Conservation (phyloP, 2,888 invertebrate genomes). For the Yponomeuta cagnagella region DNA sequence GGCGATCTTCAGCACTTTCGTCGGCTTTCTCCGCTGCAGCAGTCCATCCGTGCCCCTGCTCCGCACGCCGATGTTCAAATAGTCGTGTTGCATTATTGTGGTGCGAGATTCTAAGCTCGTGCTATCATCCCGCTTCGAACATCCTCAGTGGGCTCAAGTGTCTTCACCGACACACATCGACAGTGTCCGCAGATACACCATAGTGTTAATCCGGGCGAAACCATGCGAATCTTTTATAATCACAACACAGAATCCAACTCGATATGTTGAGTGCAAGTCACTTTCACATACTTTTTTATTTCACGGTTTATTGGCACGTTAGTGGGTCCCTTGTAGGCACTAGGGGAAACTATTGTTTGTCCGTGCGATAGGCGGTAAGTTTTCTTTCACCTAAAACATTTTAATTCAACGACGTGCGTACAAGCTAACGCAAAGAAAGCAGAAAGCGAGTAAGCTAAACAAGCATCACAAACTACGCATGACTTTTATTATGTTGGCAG, state of each 20-base stretch:
- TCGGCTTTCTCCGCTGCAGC: slow-evolving; percentile 62
- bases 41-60: slow-evolving; percentile 40
- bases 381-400: slow-evolving; percentile 53
- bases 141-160: slow-evolving; percentile 54
- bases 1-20: slow-evolving; percentile 70
- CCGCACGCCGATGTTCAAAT: slow-evolving; percentile 32
- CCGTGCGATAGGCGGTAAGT: slow-evolving; percentile 41
- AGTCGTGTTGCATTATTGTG: slow-evolving; percentile 73
- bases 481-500: slow-evolving; percentile 43
- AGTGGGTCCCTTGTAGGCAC: slow-evolving; percentile 27
- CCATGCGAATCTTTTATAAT: slow-evolving; percentile 54
- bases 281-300: slow-evolving; percentile 57
- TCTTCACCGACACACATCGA: slow-evolving; percentile 43
- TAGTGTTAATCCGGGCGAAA: slow-evolving; percentile 43
- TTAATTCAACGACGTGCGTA: slow-evolving; percentile 57
- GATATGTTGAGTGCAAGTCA: slow-evolving; percentile 39
- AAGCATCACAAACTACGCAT: slow-evolving; percentile 41
- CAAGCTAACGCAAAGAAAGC: slow-evolving; percentile 63
- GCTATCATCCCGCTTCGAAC: slow-evolving; percentile 63
- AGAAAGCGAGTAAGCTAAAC: slow-evolving; percentile 52
- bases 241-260: slow-evolving; percentile 47
- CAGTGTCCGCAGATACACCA: slow-evolving; percentile 42
- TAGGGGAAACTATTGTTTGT: slow-evolving; percentile 27
- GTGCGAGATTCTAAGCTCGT: slow-evolving; percentile 24
- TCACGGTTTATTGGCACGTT: slow-evolving; percentile 40